phyloP scores from a whole-genome alignment of 1,140 invertebrate genomes.

The Tenebrio molitor region DNA sequence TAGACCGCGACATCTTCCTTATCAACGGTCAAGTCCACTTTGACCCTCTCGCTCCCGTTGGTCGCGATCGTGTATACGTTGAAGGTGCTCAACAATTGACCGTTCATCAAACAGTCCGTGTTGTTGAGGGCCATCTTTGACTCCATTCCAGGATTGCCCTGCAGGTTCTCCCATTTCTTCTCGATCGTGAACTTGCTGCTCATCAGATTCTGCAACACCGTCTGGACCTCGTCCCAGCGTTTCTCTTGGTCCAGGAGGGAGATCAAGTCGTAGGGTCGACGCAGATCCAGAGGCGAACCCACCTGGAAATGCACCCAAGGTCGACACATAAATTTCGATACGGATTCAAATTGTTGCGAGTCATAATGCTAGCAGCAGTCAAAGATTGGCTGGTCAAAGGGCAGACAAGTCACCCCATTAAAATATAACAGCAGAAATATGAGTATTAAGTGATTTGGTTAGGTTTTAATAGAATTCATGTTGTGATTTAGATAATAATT shows the following conservation, averaged over 20 bases:
- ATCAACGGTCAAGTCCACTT: conserved; percentile 56
- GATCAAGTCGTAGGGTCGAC: conserved; percentile 83
- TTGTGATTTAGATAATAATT: too few species aligned
- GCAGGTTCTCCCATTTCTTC: conserved; percentile 73
- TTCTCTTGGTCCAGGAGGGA: conserved; percentile 87
- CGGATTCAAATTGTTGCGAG: too few species aligned
- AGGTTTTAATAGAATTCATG: too few species aligned
- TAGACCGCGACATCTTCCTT: conserved; percentile 57
- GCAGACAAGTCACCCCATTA: too few species aligned
- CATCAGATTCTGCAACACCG: conserved; percentile 76
- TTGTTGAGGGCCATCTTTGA: conserved; percentile 75
- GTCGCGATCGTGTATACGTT: conserved; percentile 78
- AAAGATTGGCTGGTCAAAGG: too few species aligned
- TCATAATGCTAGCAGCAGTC: too few species aligned
- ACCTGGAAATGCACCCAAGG: conserved; percentile 70
- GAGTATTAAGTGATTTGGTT: too few species aligned
- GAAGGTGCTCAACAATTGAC: conserved; percentile 74
- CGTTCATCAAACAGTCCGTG: conserved; percentile 77
- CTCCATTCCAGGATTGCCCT: conserved; percentile 74
- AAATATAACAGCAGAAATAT: too few species aligned
- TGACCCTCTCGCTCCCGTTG: conserved; percentile 68
- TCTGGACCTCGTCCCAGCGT: conserved; percentile 74
- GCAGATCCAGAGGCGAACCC: conserved; percentile 84
- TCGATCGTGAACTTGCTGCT: conserved; percentile 77
- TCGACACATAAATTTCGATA: too few species aligned